phyloP scores from a whole-genome alignment of 2,797 vertebrate species.

The Pogonophryne albipinna region DNA sequence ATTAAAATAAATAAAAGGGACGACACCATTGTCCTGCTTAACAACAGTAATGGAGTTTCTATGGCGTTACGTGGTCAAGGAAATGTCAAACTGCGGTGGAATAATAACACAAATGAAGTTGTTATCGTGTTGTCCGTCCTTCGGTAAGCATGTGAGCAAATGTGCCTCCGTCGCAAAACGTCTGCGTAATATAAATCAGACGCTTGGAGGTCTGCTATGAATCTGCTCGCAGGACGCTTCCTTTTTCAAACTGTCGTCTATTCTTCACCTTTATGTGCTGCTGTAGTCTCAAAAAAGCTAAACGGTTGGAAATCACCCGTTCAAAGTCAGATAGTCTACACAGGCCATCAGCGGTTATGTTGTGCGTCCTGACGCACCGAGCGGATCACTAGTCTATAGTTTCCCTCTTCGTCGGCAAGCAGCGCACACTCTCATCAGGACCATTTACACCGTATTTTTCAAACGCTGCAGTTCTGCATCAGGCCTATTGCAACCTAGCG shows the following conservation, averaged over 20 bases:
- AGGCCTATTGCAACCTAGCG: constrained; percentile 56
- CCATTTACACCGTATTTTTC: constrained; percentile 59
- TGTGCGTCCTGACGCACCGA: constrained; percentile 78
- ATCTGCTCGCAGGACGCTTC: constrained; percentile 39
- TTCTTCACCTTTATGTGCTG: constrained; percentile 38
- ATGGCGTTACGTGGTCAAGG: constrained; percentile 1
- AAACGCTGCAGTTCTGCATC: constrained; percentile 64
- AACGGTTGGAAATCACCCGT: constrained; percentile 41
- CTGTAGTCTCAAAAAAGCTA: constrained; percentile 18
- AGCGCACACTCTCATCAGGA: constrained; percentile 80
- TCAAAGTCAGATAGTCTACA: constrained; percentile 38
- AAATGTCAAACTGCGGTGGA: constrained; percentile 22
- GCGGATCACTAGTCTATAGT: constrained; percentile 58
- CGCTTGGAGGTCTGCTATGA: constrained; percentile 48
- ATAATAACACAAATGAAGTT: constrained; percentile 47
- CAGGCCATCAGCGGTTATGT: constrained; percentile 65
- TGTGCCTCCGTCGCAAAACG: constrained; percentile 68
- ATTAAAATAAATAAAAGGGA: constrained; percentile 74
- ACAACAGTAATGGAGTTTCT: constrained; percentile 23
- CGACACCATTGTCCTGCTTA: constrained; percentile 61
- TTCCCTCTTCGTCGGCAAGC: constrained; percentile 67
- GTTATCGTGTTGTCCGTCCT: constrained; percentile 54
- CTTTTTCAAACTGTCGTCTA: constrained; percentile 29
- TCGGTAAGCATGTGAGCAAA: constrained; percentile 56
- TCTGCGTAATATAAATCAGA: constrained; percentile 57